A percentile compares a stretch with the other conserved stretches of the same genome.
Conservation (phyloP, 2,113 vertebrate genomes). For the Trochalopteron elliotii region DNA sequence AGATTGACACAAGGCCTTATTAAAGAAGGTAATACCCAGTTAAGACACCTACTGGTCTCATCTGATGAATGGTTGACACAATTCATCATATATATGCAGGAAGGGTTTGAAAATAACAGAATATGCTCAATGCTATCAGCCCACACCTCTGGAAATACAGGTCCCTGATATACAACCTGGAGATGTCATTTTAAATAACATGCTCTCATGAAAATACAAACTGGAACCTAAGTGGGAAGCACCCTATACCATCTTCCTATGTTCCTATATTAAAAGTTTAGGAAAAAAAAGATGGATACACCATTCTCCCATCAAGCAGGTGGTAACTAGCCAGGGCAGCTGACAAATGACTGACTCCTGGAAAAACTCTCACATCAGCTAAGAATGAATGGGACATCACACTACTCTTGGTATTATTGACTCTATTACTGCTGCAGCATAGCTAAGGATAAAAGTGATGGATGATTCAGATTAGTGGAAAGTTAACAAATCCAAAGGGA, state of each 20-base stretch:
- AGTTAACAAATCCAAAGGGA: neutral
- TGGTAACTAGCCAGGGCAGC: neutral
- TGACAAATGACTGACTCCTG: neutral
- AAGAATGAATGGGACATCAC: neutral
- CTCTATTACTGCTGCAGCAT: neutral
- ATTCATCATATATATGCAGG: neutral
- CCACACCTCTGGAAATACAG: neutral
- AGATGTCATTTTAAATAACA: neutral
- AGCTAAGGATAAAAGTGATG: neutral
- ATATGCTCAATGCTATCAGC: neutral
- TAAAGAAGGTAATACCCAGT: neutral
- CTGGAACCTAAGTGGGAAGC: neutral
- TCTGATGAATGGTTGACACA: neutral
- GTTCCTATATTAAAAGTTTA: neutral
- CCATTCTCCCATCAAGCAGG: neutral
- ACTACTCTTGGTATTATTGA: neutral
- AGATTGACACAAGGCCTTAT: neutral
- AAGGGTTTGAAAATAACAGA: neutral
- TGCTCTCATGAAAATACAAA: neutral
- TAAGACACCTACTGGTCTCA: neutral
- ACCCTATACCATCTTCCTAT: neutral
- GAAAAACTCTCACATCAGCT: neutral
- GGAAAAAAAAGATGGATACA: neutral
- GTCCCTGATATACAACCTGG: neutral
- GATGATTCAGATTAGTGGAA: neutral